Evolutionary conservation across 2,113 vertebrate genomes (phyloP), one percentile per base, ranked within the genome.

Genomic region (Columba livia): DNA sequence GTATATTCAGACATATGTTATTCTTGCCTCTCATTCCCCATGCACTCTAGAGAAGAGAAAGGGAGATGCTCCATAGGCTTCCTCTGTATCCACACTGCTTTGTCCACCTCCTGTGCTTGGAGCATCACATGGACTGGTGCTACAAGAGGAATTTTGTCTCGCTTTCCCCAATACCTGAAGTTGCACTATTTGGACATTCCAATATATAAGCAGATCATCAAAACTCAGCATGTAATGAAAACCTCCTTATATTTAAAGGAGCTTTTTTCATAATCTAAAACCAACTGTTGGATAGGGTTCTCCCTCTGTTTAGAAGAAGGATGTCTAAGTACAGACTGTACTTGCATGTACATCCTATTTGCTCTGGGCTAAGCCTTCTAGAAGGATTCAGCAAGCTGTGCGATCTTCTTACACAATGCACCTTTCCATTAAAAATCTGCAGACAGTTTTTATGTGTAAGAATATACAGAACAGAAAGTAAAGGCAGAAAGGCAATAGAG

Each of bases 341-440:
- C 85, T 85, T 79, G 42, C 51, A 58, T 8, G 6, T 31, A 70
- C 85, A 86, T 42, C 67, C 72, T 54, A 8, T 75, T 71, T 71
- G 56, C 88, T 81, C 79, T n/a, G 53, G 56, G 77, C 48, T 94
- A 86, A 96, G 66, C 54, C 80, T 95, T 89, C 92, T 24, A 69
- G 86, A 92, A 94, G 75, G 65, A 79, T 72, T 90, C 79, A 82
- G 86, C 70, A 90, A 90, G 86, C 73, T 71, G 73, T 80, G 57
- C 90, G 75, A 53, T 79, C 92, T 54, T 60, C 85, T 79, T 85
- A 85, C 42, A 85, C 60, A 79, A 62, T 26, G 32, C 44, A 93
- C 50, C 42, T 61, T 79, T 82, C 77, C 50, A 89, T 70, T 88
- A 89, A 67, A 78, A 81, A 74, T 28, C 73, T 87, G 36, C 51